Evolutionary conservation across 2,888 invertebrate genomes (phyloP), one percentile per base, ranked within the genome.

Genomic region (Melanotus villosus): DNA sequence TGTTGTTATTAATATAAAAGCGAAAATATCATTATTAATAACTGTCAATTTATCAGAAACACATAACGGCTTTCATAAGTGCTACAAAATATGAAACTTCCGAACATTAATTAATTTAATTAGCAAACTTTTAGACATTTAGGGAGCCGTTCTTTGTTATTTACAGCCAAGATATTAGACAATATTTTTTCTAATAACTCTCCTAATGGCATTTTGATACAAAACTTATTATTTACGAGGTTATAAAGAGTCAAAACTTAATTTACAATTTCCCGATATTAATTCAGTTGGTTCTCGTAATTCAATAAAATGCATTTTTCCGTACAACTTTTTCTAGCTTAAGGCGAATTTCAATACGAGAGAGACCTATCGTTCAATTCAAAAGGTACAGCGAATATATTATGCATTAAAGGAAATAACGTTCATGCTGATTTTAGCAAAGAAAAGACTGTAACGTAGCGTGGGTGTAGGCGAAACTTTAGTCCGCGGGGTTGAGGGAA

Each of bases 41-140:
- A 77, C 77, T 77, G 77, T 78, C 78, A 77, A 77, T 77, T 77
- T 77, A 78, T 77, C 77, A 73, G 75, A 75, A 77, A 76, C 77
- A 75, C 78, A 77, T 78, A 76, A 77, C 63, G 60, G 71, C 67
- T 73, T 71, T 67, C 73, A 73, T 73, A 71, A 72, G 72, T 69
- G 73, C 70, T 65, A 65, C 70, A 75, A 74, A 75, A 76, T 76
- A 76, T 73, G 76, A 78, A 78, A 78, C 75, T 78, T 74, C 68
- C 73, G 70, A 73, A 74, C 84, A 84, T 85, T 84, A 83, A 84
- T 85, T 84, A 84, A 84, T 83, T 84, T 85, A 84, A 85, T 85
- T 85, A 85, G 82, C 80, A 83, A 85, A 85, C 79, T 85, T 85
- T 83, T 75, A 70, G 84, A 84, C 84, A 80, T 84, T 84, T 82